Base-by-base conservation (phyloP, 2,888 invertebrate genomes). In the Agrilus mali region DNA sequence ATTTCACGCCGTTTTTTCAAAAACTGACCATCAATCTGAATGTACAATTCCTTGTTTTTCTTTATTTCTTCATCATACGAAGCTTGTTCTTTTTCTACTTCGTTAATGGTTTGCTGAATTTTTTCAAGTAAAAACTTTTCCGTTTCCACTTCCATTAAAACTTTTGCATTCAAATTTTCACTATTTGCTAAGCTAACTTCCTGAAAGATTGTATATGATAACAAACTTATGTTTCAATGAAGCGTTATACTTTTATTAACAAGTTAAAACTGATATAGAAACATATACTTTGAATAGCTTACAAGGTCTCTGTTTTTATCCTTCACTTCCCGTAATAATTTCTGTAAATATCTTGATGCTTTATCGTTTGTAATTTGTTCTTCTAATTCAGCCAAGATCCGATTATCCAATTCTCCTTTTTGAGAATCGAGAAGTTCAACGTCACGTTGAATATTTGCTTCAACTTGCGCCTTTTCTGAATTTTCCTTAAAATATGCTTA, bases 361-460 rank as follows among this genome's bases (percentile, higher is more conserved):
- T 84, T 85, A 53, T 83, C 80, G 36, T 78, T 77, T 5, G 79
- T 71, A 5, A 81, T 60, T 55, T 81, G 78, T 10, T 81, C 79
- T 55, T 84, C 81, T 1, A 86, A 65, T 45, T 76, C 71, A 15
- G 64, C 59, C 6, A 85, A 57, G 27, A 85, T 77, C 36, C 73
- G 66, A 45, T 81, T 78, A 59, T 88, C 86, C 38, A 81, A 49
- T 34, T 69, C 66, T 12, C 69, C 55, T 58, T 81, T 84, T 38
- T 68, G 65, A n/a, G 63, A 65, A 8, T 47, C 42, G 3, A 74
- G 66, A 45, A 71, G 73, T 12, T 80, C 77, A 6, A 73, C 56
- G 38, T 71, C 69, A 42, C 69, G 27, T 27, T 10, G 27, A 27
- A 27, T 8, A 27, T 27, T 27, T 10, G 27, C 27, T 10, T 27